Evolutionary conservation across 2,113 vertebrate species (phyloP).

Genomic region (Onychostoma macrolepis): DNA sequence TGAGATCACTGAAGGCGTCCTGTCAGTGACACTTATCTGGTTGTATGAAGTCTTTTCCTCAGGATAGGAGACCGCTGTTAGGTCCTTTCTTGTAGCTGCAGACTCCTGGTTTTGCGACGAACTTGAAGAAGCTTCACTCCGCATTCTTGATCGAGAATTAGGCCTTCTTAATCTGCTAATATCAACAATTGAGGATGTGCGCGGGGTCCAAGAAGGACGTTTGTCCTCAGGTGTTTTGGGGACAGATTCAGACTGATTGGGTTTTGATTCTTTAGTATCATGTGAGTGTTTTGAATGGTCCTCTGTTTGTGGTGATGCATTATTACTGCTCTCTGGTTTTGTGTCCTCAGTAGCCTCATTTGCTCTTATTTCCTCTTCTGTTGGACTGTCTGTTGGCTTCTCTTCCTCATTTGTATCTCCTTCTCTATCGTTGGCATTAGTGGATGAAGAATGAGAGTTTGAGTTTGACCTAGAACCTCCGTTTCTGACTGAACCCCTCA

Average conservation of each 20-base stretch:
- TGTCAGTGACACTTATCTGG: slow-evolving; percentile 48
- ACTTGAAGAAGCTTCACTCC: slow-evolving; percentile 46
- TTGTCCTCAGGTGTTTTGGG: slow-evolving; percentile 28
- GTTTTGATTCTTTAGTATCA: slow-evolving; percentile 26
- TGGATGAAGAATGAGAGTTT: slow-evolving; percentile 39
- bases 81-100: slow-evolving; percentile 62
- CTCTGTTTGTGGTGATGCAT: slow-evolving; percentile 45
- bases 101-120: slow-evolving; percentile 61
- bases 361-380: slow-evolving; percentile 56
- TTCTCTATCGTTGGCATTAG: slow-evolving; percentile 57
- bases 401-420: slow-evolving; percentile 52
- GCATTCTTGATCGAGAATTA: slow-evolving; percentile 32
- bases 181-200: slow-evolving; percentile 38
- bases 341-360: slow-evolving; percentile 54
- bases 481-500: slow-evolving; percentile 72
- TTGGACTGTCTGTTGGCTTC: slow-evolving; percentile 56
- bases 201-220: slow-evolving; percentile 37
- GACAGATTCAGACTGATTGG: slow-evolving; percentile 6
- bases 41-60: slow-evolving; percentile 60
- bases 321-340: slow-evolving; percentile 49
- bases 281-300: background rate
- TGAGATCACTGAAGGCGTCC: slow-evolving; percentile 58
- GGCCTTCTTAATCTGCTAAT: slow-evolving; percentile 47
- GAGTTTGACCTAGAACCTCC: slow-evolving; percentile 51
- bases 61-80: slow-evolving; percentile 50